These are phyloP conservation scores for Bombus polaris DNA, from an alignment of 1,140 invertebrate species.

Conservation along the genomic window DNA sequence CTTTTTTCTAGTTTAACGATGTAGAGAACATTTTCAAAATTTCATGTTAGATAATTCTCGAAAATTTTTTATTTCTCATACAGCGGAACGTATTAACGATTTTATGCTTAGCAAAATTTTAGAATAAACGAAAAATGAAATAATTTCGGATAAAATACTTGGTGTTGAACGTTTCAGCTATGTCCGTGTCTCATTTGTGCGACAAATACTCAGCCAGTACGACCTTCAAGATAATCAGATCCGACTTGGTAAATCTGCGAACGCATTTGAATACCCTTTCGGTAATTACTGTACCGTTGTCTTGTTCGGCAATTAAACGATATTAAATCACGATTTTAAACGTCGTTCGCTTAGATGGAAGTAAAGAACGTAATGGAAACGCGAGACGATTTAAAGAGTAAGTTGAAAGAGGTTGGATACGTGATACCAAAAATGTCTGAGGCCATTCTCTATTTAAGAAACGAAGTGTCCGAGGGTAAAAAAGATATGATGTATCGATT, in stretches of 20 bases:
- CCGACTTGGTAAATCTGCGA: constrained; percentile 74
- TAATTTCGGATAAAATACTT: background rate
- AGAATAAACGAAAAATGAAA: background rate
- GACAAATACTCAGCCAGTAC: constrained; percentile 76
- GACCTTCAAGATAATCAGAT: constrained; percentile 72
- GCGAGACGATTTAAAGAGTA: constrained; percentile 72
- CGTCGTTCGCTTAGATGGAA: constrained; percentile 69
- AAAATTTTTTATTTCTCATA: background rate
- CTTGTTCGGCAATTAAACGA: background rate
- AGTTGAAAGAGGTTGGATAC: constrained; percentile 72
- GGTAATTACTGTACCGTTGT: constrained; percentile 63
- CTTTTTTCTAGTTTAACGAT: too few relatives aligned
- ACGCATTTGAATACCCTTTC: constrained; percentile 72
- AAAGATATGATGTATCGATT: constrained; percentile 26
- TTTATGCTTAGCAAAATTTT: background rate
- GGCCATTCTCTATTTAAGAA: constrained; percentile 73
- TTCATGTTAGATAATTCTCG: too few relatives aligned
- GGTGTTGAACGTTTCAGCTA: constrained; percentile 64
- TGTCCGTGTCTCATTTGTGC: constrained; percentile 77
- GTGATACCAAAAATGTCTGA: constrained; percentile 78
- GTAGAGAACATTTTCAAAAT: too few relatives aligned
- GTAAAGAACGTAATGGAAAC: constrained; percentile 74
- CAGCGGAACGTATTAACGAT: background rate
- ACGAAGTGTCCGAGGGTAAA: constrained; percentile 78
- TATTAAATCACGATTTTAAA: background rate